Evolutionary conservation across 2,888 invertebrate species (phyloP), one percentile per base, ranked within the genome.

Genomic region (Ganaspis brasiliensis): DNA sequence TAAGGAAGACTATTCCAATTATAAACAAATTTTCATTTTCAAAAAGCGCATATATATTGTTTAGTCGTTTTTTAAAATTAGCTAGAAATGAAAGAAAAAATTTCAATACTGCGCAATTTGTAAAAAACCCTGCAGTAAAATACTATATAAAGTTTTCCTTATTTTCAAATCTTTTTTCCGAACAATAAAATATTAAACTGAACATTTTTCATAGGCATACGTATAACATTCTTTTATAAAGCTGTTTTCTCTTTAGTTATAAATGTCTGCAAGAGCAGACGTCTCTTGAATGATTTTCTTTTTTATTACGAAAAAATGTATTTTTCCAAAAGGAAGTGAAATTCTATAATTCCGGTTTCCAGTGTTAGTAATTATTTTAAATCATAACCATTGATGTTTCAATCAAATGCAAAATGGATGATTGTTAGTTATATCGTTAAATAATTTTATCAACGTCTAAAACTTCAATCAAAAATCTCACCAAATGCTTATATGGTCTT

Each of bases 371-470:
- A 67, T 63, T 40, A 19, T 63, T 24, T 14, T 40, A 21, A 40
- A 63, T 45, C n/a, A 24, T 67, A 40, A 40, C 24, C 63, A 24
- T 67, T 67, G 45, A 8, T 67, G 40, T 37, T 9, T 24, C 24
- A 24, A 21, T 67, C 63, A 45, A 45, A 63, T 63, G 19, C 37
- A 37, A 67, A 45, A 16, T 67, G 19, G 14, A 21, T 45, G 63
- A 45, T 67, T 67, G 40, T 40, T 67, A 67, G 63, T 67, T 67
- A 12, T 12, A 21, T 24, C 63, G 63, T 67, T 24, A 40, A 67
- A 40, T 45, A 24, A 67, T 45, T 45, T 0, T 63, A 61, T 61
- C 10, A 63, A 63, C 35, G 35, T 19, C 16, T 63, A 35, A 40
- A 24, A 67, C 45, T 67, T 19, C 40, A 45, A 67, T 49, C 57